Conservation (phyloP, 2,888 invertebrate species). For the Agrochola lychnidis region DNA sequence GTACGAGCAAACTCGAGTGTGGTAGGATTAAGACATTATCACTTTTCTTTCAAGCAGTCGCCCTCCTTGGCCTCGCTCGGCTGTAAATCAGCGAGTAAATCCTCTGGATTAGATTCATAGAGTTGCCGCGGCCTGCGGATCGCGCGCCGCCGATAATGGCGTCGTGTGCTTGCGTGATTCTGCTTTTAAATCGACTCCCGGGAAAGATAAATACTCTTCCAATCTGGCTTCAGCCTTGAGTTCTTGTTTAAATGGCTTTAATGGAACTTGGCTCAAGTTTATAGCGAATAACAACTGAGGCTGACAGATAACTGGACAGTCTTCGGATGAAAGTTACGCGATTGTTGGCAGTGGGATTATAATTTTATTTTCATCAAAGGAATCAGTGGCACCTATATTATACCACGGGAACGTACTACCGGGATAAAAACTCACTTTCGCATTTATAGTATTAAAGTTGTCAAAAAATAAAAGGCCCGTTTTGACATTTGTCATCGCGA, state of each 20-base stretch:
- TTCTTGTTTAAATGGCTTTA: conserved; percentile 85
- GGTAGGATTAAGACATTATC: conserved; percentile 93
- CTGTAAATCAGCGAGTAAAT: conserved; percentile 91
- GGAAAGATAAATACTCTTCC: conserved; percentile 88
- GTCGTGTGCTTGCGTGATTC: conserved; percentile 89
- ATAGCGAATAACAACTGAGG: conserved; percentile 82
- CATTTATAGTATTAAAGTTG: too few relatives aligned
- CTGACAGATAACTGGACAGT: conserved; percentile 83
- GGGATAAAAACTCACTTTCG: too few relatives aligned
- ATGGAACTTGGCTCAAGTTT: conserved; percentile 81
- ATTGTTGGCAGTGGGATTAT: conserved; percentile 8
- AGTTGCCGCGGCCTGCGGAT: conserved; percentile 89
- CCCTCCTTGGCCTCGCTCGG: conserved; percentile 85
- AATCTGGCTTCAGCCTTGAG: conserved; percentile 83
- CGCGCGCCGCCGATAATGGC: conserved; percentile 88
- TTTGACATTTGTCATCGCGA: too few relatives aligned
- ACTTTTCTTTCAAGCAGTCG: conserved; percentile 91
- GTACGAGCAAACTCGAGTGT: conserved; percentile 86
- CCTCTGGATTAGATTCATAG: conserved; percentile 91
- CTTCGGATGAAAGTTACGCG: conserved; percentile 45
- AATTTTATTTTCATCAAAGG: neutral
- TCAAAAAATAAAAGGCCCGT: too few relatives aligned
- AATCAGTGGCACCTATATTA: too few relatives aligned
- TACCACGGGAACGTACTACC: too few relatives aligned
- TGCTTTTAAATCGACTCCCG: conserved; percentile 89